Percentiles rank a stretch among this genome's conserved stretches.
phyloP scores from a whole-genome alignment of 2,113 vertebrate species.

The Callospermophilus lateralis region DNA sequence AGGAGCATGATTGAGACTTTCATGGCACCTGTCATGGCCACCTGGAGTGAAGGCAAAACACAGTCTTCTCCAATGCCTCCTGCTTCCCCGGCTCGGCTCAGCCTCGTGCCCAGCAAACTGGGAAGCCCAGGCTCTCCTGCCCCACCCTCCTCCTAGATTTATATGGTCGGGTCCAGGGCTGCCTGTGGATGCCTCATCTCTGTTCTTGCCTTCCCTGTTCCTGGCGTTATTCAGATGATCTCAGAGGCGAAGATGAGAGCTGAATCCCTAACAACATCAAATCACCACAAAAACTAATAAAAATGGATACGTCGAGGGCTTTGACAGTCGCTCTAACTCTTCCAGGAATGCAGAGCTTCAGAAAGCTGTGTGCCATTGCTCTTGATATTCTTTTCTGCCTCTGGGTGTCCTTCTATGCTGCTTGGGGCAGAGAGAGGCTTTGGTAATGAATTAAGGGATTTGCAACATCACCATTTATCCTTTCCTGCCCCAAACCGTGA shows the following conservation, averaged over 20 bases:
- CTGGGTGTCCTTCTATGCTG: neutral
- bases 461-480: neutral
- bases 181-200: constrained; percentile 81
- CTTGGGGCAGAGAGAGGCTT: neutral
- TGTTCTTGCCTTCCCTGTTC: constrained; percentile 61
- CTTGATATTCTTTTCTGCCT: neutral
- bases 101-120: neutral
- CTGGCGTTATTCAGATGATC: constrained; percentile 70
- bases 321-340: constrained; percentile 37
- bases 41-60: neutral
- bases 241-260: constrained; percentile 81
- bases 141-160: constrained; percentile 32
- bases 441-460: constrained; percentile 60
- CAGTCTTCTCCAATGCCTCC: neutral
- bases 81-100: neutral
- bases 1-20: constrained; percentile 77
- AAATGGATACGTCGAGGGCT: neutral
- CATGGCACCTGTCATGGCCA: constrained; percentile 73
- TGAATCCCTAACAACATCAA: constrained; percentile 69
- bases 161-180: constrained; percentile 70
- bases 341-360: neutral
- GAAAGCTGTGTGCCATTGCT: neutral
- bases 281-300: constrained; percentile 69
- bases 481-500: neutral
- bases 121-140: neutral